Evolutionary conservation across 1,140 invertebrate genomes (phyloP), one percentile per base, ranked within the genome.

Genomic region (Arion vulgaris): DNA sequence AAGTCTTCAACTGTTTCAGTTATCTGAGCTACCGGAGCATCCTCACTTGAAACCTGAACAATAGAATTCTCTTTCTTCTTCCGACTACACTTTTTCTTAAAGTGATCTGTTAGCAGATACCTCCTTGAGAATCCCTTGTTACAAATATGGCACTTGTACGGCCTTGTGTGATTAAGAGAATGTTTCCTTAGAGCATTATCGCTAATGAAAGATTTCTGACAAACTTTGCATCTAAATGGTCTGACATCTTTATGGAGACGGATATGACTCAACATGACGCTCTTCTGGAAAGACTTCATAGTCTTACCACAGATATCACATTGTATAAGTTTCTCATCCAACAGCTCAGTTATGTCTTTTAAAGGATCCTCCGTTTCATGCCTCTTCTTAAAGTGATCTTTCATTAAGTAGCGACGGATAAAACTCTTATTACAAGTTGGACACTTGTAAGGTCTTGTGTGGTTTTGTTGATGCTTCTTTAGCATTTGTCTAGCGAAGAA

Each of bases 271-370:
- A 36, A 38, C 80, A 81, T 81, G 0, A 81, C 15, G 17, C 80
- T 72, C 38, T 81, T 81, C 69, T 81, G 80, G 71, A 2, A 81
- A 28, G 68, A 74, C 26, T 81, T 72, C 80, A 81, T 81, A 11
- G 71, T 81, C 36, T 81, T 81, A 1, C 80, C 80, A 74, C 80
- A 81, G 34, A 81, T 81, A 36, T 81, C 71, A 74, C 80, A 81
- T 51, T 73, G 80, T 5, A 81, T 53, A 23, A 73, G 45, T 36
- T 81, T 81, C 69, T 74, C 32, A 4, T 81, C 38, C 23, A 36
- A 13, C 0, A 81, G 69, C 17, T 53, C 69, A 1, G 80, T 81
- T 15, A 81, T 74, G 51, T 81, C 80, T 49, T 81, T 57, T 71
- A 81, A 23, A 13, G n/a, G 28, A 39, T 81, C 80, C 32, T 74